Base-by-base conservation (phyloP, 2,113 vertebrate genomes). In the Colius striatus region DNA sequence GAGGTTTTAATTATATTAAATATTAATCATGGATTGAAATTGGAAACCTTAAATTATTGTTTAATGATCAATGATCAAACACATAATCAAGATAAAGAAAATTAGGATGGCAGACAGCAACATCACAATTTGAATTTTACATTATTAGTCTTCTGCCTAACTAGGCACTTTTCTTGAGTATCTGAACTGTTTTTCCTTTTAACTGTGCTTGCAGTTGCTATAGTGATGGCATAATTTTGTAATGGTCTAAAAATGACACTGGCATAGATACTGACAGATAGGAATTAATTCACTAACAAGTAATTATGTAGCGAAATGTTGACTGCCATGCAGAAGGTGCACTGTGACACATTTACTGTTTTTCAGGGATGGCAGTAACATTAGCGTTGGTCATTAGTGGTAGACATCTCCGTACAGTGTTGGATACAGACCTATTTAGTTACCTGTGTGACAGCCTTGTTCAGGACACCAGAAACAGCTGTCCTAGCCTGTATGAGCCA, bases 401-500 rank as follows among this genome's bases (percentile, higher is more conserved):
- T 97, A 99, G 99, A 99, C 98, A 98, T 98, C 98, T 98, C 98
- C 79, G 94, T 95, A 98, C 97, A 97, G 98, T 98, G 98, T 99
- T 98, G 98, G 98, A 98, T 98, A 98, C 98, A 98, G 98, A 98
- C 99, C 99, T 99, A 99, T 99, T 99, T 99, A 99, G 99, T 99
- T 99, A 99, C 99, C 98, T 99, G 99, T 99, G 98, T 99, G 99
- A 99, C 99, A 99, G 99, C 98, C 99, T 99, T 99, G 99, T 99
- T 99, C 99, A 97, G 99, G 99, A 99, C 99, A 99, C 98, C 99
- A 99, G 99, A 99, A 99, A 99, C 99, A 99, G 99, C 99, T 99
- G 99, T 99, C 99, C 99, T 98, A 98, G 99, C 99, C 99, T 99
- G 99, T 99, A 99, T 99, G 99, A 99, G 99, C 99, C 98, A 98